Base-by-base conservation (phyloP, 1,140 invertebrate genomes). In the Sitophilus oryzae region DNA sequence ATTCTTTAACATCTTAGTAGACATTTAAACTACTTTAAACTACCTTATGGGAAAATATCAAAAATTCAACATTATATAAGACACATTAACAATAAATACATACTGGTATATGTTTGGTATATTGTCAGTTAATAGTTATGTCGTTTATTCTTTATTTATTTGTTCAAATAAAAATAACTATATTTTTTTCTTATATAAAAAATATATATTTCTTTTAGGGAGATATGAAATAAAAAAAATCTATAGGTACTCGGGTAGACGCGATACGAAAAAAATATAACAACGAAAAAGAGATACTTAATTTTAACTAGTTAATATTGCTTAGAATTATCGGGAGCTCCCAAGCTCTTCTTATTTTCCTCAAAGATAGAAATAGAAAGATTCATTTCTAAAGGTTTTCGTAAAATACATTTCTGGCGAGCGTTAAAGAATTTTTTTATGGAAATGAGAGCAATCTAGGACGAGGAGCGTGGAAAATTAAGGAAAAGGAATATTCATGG, bases 401-500 rank as follows among this genome's bases (percentile, higher is more conserved):
- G 25, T 30, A 30, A 30, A 30, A n/a, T n/a, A n/a, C n/a, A n/a
- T n/a, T n/a, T n/a, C n/a, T n/a, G n/a, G n/a, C n/a, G n/a, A n/a
- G n/a, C n/a, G n/a, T n/a, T n/a, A n/a, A n/a, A n/a, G n/a, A 30
- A 30, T 6, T 6, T 30, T 30, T 42, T 19, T 22, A 37, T 43
- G 34, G 35, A 21, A 37, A 42, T 15, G 11, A 22, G 38, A 1
- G 21, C 15, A 44, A 44, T 20, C 11, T 6, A 22, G 11, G 38
- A 48, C 22, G 25, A 30, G 5, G 25, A 11, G 25, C 46, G 21
- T 48, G 38, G 25, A 42, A 51, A 40, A 47, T 41, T 54, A 42
- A 47, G 10, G 37, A 36, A 46, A 25, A 21, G 43, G 52, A 54
- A 54, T 54, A 54, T 54, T 54, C 52, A 54, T 54, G 52, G 43